Evolutionary conservation across 2,888 invertebrate species (phyloP).

Genomic region (Oligia latruncula): DNA sequence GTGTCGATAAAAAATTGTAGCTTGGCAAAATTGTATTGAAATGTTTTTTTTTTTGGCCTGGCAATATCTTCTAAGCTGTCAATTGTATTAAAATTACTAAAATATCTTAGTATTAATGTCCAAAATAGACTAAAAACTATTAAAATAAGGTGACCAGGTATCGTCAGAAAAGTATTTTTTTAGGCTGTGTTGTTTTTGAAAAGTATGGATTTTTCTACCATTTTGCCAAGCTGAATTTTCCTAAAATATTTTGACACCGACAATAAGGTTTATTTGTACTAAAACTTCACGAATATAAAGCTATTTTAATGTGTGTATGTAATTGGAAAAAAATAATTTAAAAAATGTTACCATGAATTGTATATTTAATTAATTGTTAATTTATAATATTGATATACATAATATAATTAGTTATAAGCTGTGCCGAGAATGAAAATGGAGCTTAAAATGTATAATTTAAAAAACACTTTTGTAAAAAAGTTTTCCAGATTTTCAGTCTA

Average conservation of each 20-base stretch:
- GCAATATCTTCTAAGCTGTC: constrained; percentile 11
- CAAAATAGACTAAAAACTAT: constrained; percentile 6
- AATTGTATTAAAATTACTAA: constrained; percentile 22
- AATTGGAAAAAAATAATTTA: constrained; percentile 5
- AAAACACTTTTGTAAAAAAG: neutral
- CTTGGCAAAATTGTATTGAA: neutral
- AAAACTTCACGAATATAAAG: constrained; percentile 31
- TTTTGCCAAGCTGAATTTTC: constrained; percentile 24
- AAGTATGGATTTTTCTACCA: neutral
- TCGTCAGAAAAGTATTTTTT: neutral
- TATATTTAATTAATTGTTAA: constrained; percentile 30
- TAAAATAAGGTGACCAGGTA: neutral
- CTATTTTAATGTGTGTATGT: constrained; percentile 33
- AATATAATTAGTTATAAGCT: constrained; percentile 26
- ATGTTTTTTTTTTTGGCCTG: constrained; percentile 7
- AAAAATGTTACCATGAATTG: constrained; percentile 35
- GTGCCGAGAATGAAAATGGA: neutral
- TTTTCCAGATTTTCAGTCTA: neutral
- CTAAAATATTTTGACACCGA: constrained; percentile 10
- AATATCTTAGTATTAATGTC: constrained; percentile 12
- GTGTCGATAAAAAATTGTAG: constrained; percentile 18
- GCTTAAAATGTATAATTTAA: constrained; percentile 3
- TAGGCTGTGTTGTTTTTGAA: neutral
- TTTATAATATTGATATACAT: constrained; percentile 13
- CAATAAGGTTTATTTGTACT: constrained; percentile 25